Percentiles rank a stretch among this genome's conserved stretches.
Evolutionary conservation across 2,888 invertebrate species (phyloP).

Genomic region (Phlogophora meticulosa): DNA sequence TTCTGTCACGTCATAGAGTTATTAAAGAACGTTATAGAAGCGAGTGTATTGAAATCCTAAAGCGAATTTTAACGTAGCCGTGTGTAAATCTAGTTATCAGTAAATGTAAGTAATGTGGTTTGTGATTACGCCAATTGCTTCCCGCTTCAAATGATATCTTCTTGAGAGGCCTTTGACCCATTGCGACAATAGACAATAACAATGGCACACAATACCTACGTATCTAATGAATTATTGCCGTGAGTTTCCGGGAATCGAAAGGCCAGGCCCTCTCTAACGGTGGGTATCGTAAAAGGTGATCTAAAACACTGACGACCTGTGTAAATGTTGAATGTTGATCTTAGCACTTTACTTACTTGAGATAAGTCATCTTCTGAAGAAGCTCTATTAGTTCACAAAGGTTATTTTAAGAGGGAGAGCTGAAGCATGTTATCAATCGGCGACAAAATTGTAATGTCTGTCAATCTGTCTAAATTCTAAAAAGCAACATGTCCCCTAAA

Average conservation of each 20-base stretch:
- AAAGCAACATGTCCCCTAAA: background rate
- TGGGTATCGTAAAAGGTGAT: conserved; percentile 45
- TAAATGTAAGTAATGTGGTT: conserved; percentile 43
- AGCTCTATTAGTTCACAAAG: background rate
- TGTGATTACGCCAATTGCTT: conserved; percentile 49
- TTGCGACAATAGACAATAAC: conserved; percentile 40
- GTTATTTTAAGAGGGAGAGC: background rate
- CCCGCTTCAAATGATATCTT: conserved; percentile 49
- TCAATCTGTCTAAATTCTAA: conserved; percentile 5
- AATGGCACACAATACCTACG: conserved; percentile 25
- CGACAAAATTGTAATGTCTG: background rate
- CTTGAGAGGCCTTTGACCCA: conserved; percentile 53
- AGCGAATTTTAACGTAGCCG: conserved; percentile 42
- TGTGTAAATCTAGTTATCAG: conserved; percentile 51
- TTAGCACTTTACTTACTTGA: conserved; percentile 8
- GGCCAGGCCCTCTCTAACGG: conserved; percentile 12
- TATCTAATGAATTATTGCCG: conserved; percentile 32
- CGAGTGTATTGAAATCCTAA: conserved; percentile 24
- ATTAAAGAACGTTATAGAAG: conserved; percentile 6
- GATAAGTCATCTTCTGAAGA: conserved; percentile 4
- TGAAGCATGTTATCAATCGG: background rate
- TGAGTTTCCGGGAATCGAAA: conserved; percentile 45
- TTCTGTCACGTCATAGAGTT: conserved; percentile 8
- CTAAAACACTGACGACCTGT: conserved; percentile 3
- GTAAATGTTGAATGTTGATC: conserved; percentile 33